Conservation (phyloP, 2,888 invertebrate genomes). For the Plebejus argus region DNA sequence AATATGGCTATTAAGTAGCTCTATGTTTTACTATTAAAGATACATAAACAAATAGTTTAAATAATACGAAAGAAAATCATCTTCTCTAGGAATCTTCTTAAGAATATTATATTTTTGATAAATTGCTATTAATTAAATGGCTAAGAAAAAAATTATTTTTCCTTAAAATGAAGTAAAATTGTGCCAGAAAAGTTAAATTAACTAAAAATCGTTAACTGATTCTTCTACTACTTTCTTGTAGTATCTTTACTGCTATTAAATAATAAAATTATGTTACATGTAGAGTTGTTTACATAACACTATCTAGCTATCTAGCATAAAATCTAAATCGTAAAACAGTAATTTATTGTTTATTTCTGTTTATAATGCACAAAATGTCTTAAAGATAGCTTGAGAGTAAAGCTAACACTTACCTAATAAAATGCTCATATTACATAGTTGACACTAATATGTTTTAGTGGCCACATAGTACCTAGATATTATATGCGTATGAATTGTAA, state of each 20-base stretch:
- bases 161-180: too few relatives aligned
- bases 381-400: background rate
- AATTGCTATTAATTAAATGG: background rate
- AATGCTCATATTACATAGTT: background rate
- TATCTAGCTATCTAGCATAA: background rate
- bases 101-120: background rate
- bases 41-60: background rate
- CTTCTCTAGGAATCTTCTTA: background rate
- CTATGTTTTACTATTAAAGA: background rate
- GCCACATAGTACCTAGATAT: background rate
- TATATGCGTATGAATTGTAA: background rate
- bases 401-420: background rate
- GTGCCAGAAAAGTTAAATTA: background rate
- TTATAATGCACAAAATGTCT: background rate
- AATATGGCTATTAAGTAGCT: background rate
- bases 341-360: background rate
- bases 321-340: slow-evolving; percentile 9
- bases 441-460: background rate
- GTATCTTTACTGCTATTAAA: slow-evolving; percentile 5
- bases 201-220: background rate
- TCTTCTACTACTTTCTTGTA: background rate
- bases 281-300: background rate
- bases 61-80: background rate
- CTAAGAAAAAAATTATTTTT: too few relatives aligned
- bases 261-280: background rate